Base-by-base conservation (phyloP, 2,797 vertebrate genomes). In the Emydoidea blandingii region DNA sequence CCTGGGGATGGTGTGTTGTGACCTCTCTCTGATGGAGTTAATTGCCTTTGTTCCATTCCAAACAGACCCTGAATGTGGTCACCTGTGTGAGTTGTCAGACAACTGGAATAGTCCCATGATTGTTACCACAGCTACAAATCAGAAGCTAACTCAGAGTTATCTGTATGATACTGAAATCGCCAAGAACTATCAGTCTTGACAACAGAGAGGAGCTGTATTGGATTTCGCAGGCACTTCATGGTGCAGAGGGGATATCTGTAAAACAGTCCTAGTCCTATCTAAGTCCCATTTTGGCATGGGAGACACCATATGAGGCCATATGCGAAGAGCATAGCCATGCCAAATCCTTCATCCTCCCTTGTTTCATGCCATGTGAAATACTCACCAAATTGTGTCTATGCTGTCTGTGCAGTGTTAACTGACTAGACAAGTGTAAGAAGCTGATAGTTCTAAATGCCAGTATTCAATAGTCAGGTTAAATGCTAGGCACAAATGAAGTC, bases 401-500 rank as follows among this genome's bases (percentile, higher is more conserved):
- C 83, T 81, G 23, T 8, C 78, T 49, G 34, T 34, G 5, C 83
- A 79, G 1, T 49, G 74, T 53, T 85, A 54, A 27, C 10, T 68
- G 37, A 82, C 37, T 41, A 72, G 65, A 74, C 49, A 56, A 16
- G 19, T 37, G 31, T 54, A 57, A 76, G 27, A 82, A 65, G 14
- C 14, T 76, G 23, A 6, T 76, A 27, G 21, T 74, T 53, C 2
- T 56, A 81, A 83, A 29, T 50, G 29, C 6, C 31, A 44, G 12
- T 68, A 37, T 29, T 47, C 6, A 65, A 27, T 47, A 81, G 52
- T 18, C 59, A 90, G 52, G 18, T 37, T 83, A 47, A 37, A 31
- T 87, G 44, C 16, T 41, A 74, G 47, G 19, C 0, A 1, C 0
- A 0, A 0, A 0, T 94, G n/a, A 72, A 37, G 81, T 93, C 83